Base-by-base conservation (phyloP, 2,113 vertebrate genomes). In the Pungitius pungitius region DNA sequence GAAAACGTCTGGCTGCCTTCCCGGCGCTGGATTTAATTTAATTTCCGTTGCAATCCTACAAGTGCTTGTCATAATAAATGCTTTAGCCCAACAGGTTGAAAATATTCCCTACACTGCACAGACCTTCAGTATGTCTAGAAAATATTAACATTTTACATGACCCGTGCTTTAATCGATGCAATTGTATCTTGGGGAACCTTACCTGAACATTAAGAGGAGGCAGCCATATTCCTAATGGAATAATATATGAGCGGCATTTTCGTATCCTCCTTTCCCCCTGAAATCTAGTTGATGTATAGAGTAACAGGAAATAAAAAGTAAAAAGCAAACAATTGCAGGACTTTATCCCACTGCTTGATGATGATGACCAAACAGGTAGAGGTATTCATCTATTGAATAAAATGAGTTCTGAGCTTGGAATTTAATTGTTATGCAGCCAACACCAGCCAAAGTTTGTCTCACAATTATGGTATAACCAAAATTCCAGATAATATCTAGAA, bases 1-100 rank as follows among this genome's bases (percentile, higher is more conserved):
- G 73, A 83, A 57, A 49, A 71, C 24, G 27, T 62, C 63, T 87
- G 87, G 84, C 73, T 49, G 39, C 64, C n/a, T 59, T 75, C 81
- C 79, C 75, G 76, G 69, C 26, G 42, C 64, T 69, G 67, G 63
- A 42, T 79, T 57, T 27, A 80, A 80, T 85, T 75, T 8, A 76
- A 70, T 61, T 76, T 45, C 66, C 27, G 9, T 49, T 83, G 56
- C 60, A 52, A 51, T 73, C 58, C 67, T 37, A 24, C 47, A 77
- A 75, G 47, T 68, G 52, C 81, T 55, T 73, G 69, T 71, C 59
- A 65, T 59, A 39, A 40, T 39, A 61, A 56, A 62, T 52, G 39
- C 58, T 77, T n/a, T 20, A 17, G 37, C 18, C 64, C 18, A 68
- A 68, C 51, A 67, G n/a, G 56, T 60, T 78, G 59, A 40, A 27